A percentile compares a stretch with the other conserved stretches of the same genome.
phyloP scores from a whole-genome alignment of 2,797 vertebrate genomes.

The Acropternis orthonyx region DNA sequence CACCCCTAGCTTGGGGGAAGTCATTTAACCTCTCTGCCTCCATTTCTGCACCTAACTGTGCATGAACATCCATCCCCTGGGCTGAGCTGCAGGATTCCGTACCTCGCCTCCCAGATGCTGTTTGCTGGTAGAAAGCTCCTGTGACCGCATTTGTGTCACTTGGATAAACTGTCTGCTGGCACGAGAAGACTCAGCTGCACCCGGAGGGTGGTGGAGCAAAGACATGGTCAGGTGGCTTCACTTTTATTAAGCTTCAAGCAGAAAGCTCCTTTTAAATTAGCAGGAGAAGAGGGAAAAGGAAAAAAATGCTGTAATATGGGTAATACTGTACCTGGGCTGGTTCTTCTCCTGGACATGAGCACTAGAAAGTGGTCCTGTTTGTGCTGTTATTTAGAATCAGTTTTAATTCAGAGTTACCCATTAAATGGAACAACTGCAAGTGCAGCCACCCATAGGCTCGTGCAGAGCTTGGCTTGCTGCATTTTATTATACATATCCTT shows the following conservation, averaged over 20 bases:
- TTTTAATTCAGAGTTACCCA: neutral
- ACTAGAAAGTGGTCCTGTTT: neutral
- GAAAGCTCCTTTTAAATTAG: neutral
- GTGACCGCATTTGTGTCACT: neutral
- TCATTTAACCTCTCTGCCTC: conserved; percentile 42
- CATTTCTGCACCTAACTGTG: neutral
- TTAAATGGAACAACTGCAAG: neutral
- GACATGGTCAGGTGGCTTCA: neutral
- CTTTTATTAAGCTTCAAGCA: neutral
- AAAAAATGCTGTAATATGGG: neutral
- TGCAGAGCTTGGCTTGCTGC: neutral
- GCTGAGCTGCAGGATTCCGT: neutral
- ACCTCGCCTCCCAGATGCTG: neutral
- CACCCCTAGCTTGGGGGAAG: neutral
- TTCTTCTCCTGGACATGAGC: neutral
- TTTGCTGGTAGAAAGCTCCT: neutral
- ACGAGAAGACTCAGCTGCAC: neutral
- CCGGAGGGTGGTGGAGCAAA: neutral
- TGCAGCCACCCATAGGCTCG: neutral
- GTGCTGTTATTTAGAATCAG: neutral
- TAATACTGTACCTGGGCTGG: neutral
- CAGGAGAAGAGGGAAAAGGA: neutral
- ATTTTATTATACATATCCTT: neutral
- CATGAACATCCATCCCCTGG: neutral
- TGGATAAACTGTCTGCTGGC: neutral